Conservation (phyloP, 35 echinoderm and acorn worm species). For the Eucidaris tribuloides region DNA sequence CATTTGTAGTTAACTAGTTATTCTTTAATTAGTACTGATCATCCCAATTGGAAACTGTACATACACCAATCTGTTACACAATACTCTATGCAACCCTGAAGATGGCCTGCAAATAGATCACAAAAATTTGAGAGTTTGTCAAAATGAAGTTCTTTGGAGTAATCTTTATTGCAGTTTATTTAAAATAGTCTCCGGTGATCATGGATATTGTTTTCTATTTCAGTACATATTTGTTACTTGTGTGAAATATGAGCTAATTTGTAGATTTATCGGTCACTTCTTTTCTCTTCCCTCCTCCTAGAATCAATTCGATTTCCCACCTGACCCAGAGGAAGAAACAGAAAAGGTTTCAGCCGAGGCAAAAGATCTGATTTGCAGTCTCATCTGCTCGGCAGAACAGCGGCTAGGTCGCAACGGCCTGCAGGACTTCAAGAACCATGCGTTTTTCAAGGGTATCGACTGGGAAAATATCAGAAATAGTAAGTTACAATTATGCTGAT, state of each 20-base stretch:
- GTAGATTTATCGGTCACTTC: background rate
- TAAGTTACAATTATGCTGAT: no score
- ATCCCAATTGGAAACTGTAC: no score
- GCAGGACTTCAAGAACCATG: conserved; percentile 87
- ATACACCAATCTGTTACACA: no score
- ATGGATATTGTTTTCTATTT: no score
- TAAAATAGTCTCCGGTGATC: no score
- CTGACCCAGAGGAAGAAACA: conserved; percentile 79
- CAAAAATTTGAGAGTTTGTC: no score
- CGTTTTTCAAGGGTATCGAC: conserved; percentile 91
- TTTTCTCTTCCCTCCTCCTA: conserved; percentile 25
- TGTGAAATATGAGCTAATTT: background rate
- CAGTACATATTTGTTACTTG: background rate
- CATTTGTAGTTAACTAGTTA: no score
- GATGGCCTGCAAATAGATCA: no score
- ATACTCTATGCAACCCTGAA: no score
- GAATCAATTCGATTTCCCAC: conserved; percentile 95
- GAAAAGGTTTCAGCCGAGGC: conserved; percentile 70
- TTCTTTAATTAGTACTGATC: no score
- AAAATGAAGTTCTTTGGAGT: no score
- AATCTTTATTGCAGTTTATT: no score
- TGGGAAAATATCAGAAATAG: conserved; percentile 96
- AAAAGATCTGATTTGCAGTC: conserved; percentile 85
- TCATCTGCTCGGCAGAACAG: conserved; percentile 72
- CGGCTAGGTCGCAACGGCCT: conserved; percentile 81